Base-by-base conservation (phyloP, 2,888 invertebrate species). In the Myathropa florea region DNA sequence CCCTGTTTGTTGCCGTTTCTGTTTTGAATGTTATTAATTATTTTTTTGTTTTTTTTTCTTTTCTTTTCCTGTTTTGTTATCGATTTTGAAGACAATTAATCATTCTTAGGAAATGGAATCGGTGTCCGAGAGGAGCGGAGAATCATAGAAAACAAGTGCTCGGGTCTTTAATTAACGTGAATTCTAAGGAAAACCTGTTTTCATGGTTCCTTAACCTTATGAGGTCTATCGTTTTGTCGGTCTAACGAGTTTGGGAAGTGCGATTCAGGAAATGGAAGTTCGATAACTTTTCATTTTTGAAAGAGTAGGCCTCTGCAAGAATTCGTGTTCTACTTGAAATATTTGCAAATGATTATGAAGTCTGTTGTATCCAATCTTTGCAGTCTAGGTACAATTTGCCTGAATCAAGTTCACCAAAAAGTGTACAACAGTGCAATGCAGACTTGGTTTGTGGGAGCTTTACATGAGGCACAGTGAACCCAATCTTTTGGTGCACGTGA, bases 21-120 rank as follows among this genome's bases (percentile, higher is more conserved):
- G 14, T n/a, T n/a, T 39, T 4, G 14, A 61, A 36, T 28, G 36
- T 36, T 67, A 68, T 77, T 77, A 77, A 68, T 77, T 77, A 61
- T 77, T 39, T 55, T 75, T n/a, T 46, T 4, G 14, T 39, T 39
- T 4, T 39, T n/a, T n/a, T 18, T 39, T 39, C n/a, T 39, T n/a
- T n/a, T 18, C 6, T 46, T 39, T 65, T 36, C 36, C 57, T 59
- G 14, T 68, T 72, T 64, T 33, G 46, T 65, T 79, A 24, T 72
- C 18, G 14, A 63, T 72, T 71, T 60, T 12, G 46, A 59, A 72
- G 24, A 65, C n/a, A 53, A 79, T 79, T 72, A 79, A 79, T 71
- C 71, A 79, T 65, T 64, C 4, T 4, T 3, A 24, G 18, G 14
- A 39, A 46, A 65, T 21, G 12, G 14, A 26, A 26, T 10, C 6